A percentile compares a stretch with the other conserved stretches of the same genome.
phyloP scores from a whole-genome alignment of 30 jellyfish, hydroid and myxozoan genomes.

The Pseudorhiza aurosa region DNA sequence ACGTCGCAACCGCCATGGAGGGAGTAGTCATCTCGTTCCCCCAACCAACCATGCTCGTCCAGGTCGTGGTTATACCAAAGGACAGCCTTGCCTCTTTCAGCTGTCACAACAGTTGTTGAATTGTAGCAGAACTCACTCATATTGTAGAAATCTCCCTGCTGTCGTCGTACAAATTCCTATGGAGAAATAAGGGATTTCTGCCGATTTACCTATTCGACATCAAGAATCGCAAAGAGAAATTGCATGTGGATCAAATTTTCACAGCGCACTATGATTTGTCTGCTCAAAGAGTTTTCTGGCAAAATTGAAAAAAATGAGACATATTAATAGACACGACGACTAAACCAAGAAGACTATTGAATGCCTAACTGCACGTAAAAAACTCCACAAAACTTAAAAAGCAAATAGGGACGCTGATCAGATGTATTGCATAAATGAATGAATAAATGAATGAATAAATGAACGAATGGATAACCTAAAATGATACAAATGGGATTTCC shows the following conservation, averaged over 20 bases:
- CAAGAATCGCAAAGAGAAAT: background rate
- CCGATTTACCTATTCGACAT: background rate
- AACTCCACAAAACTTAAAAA: too few species aligned
- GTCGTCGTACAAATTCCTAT: conserved; percentile 78
- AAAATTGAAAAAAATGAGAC: too few species aligned
- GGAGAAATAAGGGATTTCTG: background rate
- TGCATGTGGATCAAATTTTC: background rate
- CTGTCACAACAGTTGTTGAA: conserved; percentile 86
- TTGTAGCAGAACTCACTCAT: conserved; percentile 94
- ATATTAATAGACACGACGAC: too few species aligned
- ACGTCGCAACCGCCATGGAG: conserved; percentile 98
- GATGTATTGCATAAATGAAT: too few species aligned
- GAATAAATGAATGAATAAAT: too few species aligned
- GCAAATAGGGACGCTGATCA: too few species aligned
- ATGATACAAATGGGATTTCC: too few species aligned
- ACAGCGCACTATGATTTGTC: too few species aligned
- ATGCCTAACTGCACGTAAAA: too few species aligned
- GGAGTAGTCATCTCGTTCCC: conserved; percentile 82
- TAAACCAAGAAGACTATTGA: too few species aligned
- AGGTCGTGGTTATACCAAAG: conserved; percentile 97
- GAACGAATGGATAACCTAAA: too few species aligned
- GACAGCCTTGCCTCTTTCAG: conserved; percentile 94
- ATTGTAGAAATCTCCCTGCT: conserved; percentile 87
- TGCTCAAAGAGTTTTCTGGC: too few species aligned
- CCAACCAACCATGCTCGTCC: conserved; percentile 94